Evolutionary conservation across 2,113 vertebrate species (phyloP).

Genomic region (Ptilonorhynchus violaceus): DNA sequence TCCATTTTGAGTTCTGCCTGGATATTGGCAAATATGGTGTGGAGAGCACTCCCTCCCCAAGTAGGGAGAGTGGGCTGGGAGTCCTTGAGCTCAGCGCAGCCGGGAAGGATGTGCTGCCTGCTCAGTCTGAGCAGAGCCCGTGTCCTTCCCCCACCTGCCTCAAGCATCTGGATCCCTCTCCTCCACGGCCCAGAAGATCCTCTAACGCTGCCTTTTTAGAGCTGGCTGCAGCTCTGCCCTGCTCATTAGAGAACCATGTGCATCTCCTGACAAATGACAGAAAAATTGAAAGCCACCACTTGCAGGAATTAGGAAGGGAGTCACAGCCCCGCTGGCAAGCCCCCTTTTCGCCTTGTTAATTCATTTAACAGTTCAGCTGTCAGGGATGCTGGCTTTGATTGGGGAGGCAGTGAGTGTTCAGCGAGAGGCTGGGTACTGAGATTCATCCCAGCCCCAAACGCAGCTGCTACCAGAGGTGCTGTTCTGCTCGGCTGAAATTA

Average conservation of each 20-base stretch:
- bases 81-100: background rate
- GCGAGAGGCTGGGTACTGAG: background rate
- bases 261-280: conserved; percentile 32
- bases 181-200: background rate
- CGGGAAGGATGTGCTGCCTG: background rate
- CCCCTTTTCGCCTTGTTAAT: conserved; percentile 50
- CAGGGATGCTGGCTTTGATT: conserved; percentile 23
- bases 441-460: conserved; percentile 28
- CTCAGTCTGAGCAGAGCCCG: background rate
- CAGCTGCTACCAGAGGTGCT: conserved; percentile 59
- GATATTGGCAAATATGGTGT: background rate
- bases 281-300: conserved; percentile 45
- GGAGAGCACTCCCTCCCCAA: background rate
- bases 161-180: background rate
- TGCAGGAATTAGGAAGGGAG: conserved; percentile 39
- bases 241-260: conserved; percentile 27
- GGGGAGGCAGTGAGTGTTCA: conserved; percentile 28
- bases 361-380: conserved; percentile 55
- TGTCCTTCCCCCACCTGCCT: background rate
- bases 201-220: background rate
- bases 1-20: background rate
- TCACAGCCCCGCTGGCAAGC: background rate
- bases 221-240: conserved; percentile 28
- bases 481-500: conserved; percentile 24
- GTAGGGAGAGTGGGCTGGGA: background rate